Evolutionary conservation across 2,888 invertebrate species (phyloP).

Genomic region (Archips crataeganus): DNA sequence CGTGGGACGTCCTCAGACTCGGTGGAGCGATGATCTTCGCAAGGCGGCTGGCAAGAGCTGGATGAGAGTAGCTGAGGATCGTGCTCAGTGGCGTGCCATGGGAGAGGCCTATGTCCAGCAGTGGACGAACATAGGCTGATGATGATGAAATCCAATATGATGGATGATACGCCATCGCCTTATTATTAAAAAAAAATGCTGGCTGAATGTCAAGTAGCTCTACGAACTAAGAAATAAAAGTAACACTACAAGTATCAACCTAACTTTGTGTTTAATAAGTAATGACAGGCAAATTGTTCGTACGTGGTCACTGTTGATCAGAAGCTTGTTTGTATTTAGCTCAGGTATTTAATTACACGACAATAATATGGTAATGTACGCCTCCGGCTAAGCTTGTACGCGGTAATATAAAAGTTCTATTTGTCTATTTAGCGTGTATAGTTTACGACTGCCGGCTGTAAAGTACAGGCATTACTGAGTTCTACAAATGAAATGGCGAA

Average conservation of each 20-base stretch:
- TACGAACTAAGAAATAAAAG: neutral
- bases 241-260: neutral
- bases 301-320: neutral
- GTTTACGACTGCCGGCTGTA: neutral
- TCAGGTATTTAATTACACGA: slow-evolving; percentile 3
- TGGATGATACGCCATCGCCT: no score
- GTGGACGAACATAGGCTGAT: no score
- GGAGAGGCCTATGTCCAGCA: no score
- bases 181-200: no score
- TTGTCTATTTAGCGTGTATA: neutral
- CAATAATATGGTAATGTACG: slow-evolving; percentile 6
- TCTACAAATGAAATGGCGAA: no score
- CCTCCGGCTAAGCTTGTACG: neutral
- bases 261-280: slow-evolving; percentile 19
- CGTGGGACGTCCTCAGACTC: no score
- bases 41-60: no score
- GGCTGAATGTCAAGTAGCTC: no score
- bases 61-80: no score
- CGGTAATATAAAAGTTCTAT: neutral
- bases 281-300: slow-evolving; percentile 24
- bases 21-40: no score
- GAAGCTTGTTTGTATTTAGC: neutral
- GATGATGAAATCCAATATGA: no score
- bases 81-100: no score
- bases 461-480: neutral